phyloP scores from a whole-genome alignment of 2,797 vertebrate genomes.

The Catamblyrhynchus diadema region DNA sequence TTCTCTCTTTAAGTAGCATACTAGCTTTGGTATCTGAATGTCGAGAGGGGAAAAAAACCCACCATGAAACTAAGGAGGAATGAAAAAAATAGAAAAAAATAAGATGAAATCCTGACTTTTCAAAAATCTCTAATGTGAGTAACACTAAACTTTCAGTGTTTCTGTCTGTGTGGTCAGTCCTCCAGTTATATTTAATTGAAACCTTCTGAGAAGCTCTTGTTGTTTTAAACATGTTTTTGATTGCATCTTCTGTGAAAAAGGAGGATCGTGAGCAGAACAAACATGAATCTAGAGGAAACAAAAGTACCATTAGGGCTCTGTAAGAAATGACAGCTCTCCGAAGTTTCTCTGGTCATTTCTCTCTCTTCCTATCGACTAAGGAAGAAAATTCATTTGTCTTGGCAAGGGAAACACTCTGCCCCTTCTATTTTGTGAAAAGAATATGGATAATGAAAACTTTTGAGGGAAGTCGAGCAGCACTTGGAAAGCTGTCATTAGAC shows the following conservation, averaged over 20 bases:
- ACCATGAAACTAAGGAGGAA: background rate
- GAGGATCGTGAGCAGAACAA: background rate
- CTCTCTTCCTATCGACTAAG: background rate
- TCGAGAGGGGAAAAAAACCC: accelerated
- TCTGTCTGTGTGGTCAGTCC: background rate
- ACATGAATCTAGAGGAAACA: background rate
- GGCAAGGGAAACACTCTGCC: background rate
- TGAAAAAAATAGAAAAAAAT: accelerated
- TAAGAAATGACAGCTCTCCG: background rate
- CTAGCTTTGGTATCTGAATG: background rate
- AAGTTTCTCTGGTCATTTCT: background rate
- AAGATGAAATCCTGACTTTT: background rate
- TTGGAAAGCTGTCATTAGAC: background rate
- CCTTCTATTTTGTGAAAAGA: background rate
- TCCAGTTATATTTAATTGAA: background rate
- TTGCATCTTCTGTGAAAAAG: background rate
- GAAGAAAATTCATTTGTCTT: background rate
- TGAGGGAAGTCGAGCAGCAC: background rate
- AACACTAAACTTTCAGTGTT: background rate
- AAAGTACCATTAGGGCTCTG: background rate
- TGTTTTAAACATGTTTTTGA: background rate
- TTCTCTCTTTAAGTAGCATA: background rate
- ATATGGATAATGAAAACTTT: background rate
- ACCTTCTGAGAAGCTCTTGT: background rate
- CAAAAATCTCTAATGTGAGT: background rate